Evolutionary conservation across 2,888 invertebrate genomes (phyloP).

Genomic region (Cyrtodaria siliqua): DNA sequence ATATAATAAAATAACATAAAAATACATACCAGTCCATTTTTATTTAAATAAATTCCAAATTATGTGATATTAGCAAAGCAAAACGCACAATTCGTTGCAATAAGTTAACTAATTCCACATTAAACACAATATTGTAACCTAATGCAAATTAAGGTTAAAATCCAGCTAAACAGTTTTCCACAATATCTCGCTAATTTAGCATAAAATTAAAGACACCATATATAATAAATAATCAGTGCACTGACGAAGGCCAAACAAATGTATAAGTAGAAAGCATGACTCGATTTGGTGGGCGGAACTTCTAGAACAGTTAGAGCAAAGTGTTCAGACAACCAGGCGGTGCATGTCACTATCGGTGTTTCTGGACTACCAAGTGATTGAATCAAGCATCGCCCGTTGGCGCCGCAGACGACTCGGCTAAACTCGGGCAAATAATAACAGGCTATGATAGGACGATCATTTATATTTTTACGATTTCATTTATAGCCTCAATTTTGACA

Average conservation of each 20-base stretch:
- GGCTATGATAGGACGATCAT: background rate
- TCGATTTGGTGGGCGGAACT: constrained; percentile 38
- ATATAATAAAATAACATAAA: too few relatives aligned
- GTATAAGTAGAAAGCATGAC: constrained; percentile 10
- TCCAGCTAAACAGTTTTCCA: too few relatives aligned
- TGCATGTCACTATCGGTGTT: constrained; percentile 37
- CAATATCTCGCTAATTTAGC: background rate
- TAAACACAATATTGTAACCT: too few relatives aligned
- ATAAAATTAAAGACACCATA: background rate
- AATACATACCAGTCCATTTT: too few relatives aligned
- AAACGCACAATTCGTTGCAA: too few relatives aligned
- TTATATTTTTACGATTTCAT: background rate
- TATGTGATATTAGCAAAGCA: too few relatives aligned
- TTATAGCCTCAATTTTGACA: background rate
- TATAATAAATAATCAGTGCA: background rate
- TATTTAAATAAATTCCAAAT: too few relatives aligned
- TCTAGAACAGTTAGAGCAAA: constrained; percentile 3
- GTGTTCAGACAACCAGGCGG: constrained; percentile 42
- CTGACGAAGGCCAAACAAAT: constrained; percentile 32
- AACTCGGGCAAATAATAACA: constrained; percentile 4
- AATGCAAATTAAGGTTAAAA: too few relatives aligned
- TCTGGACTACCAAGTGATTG: constrained; percentile 36
- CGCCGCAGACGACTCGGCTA: constrained; percentile 28
- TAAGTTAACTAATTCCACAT: too few relatives aligned
- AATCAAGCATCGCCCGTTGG: constrained; percentile 35